Evolutionary conservation across 2,888 invertebrate genomes (phyloP).

Genomic region (Tetranychus piercei): DNA sequence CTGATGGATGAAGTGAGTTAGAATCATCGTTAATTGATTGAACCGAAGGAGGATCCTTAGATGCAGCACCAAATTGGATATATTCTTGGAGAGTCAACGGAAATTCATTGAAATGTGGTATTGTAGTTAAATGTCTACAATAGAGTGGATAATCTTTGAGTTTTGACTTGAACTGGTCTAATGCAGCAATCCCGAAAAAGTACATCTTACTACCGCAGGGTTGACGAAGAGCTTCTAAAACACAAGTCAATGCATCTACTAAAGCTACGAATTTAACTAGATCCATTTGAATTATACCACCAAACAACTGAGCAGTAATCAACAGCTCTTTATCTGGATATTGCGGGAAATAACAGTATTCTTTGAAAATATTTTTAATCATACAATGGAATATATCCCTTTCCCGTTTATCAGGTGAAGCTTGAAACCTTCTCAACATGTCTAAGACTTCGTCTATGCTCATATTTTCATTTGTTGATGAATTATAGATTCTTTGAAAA

Average conservation of each 20-base stretch:
- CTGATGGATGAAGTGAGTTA: background rate
- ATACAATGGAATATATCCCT: conserved; percentile 79
- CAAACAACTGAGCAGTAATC: conserved; percentile 91
- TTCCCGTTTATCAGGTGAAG: conserved; percentile 67
- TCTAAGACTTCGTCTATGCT: conserved; percentile 79
- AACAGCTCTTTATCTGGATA: conserved; percentile 95
- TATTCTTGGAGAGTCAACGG: conserved; percentile 81
- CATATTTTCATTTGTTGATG: conserved; percentile 51
- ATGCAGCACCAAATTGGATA: conserved; percentile 71
- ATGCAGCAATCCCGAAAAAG: conserved; percentile 83
- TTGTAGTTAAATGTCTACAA: conserved; percentile 73
- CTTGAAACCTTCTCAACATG: conserved; percentile 85
- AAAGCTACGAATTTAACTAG: conserved; percentile 53
- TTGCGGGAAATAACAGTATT: conserved; percentile 93
- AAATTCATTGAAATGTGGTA: conserved; percentile 80
- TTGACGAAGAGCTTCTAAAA: conserved; percentile 77
- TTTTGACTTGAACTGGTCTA: conserved; percentile 66
- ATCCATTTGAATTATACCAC: conserved; percentile 87
- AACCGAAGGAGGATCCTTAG: conserved; percentile 57
- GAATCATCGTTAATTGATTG: background rate
- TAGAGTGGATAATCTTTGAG: conserved; percentile 92
- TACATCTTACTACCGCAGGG: conserved; percentile 89
- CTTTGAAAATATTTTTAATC: conserved; percentile 90
- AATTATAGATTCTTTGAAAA: conserved; percentile 90
- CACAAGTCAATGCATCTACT: conserved; percentile 73